Evolutionary conservation across 53 echinoderm and acorn worm species (phyloP).

Genomic region (Paelopatides confundens): DNA sequence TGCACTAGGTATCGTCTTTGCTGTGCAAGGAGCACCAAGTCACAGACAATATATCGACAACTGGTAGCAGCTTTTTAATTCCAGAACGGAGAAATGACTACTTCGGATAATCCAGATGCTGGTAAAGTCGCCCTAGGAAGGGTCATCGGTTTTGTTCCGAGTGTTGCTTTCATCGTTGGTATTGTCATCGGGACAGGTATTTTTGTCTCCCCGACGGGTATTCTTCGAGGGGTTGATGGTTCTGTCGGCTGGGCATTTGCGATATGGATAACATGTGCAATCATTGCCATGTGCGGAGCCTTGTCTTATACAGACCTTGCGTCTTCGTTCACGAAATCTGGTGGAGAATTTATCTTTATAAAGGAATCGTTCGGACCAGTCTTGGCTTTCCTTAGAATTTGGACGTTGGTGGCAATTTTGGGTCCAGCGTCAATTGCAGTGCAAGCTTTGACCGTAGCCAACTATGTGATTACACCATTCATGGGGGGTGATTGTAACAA

Average conservation of each 20-base stretch:
- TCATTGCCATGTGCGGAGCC: slow-evolving; percentile 69
- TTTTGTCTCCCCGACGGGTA: slow-evolving; percentile 75
- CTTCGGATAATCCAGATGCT: neutral
- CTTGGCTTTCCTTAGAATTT: slow-evolving; percentile 64
- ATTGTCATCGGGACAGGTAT: slow-evolving; percentile 78
- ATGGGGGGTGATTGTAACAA: slow-evolving; percentile 40
- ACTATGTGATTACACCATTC: slow-evolving; percentile 62
- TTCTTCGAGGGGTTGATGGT: slow-evolving; percentile 56
- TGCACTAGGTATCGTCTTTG: too few species aligned
- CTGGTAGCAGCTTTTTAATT: neutral
- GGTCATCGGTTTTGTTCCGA: slow-evolving; percentile 62
- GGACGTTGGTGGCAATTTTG: slow-evolving; percentile 62
- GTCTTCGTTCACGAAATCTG: slow-evolving; percentile 77
- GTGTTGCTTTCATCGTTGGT: slow-evolving; percentile 78
- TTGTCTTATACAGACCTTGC: slow-evolving; percentile 78
- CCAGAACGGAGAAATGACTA: neutral
- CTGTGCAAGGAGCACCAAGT: too few species aligned
- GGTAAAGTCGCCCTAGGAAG: slow-evolving; percentile 53
- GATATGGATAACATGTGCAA: slow-evolving; percentile 54
- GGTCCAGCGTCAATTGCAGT: slow-evolving; percentile 53
- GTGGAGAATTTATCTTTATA: slow-evolving; percentile 76
- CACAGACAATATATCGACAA: neutral
- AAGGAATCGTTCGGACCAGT: slow-evolving; percentile 60
- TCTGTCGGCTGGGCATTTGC: slow-evolving; percentile 60
- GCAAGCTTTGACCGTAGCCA: slow-evolving; percentile 60